phyloP scores from a whole-genome alignment of 2,797 vertebrate species.

The Phylloscopus collybita region DNA sequence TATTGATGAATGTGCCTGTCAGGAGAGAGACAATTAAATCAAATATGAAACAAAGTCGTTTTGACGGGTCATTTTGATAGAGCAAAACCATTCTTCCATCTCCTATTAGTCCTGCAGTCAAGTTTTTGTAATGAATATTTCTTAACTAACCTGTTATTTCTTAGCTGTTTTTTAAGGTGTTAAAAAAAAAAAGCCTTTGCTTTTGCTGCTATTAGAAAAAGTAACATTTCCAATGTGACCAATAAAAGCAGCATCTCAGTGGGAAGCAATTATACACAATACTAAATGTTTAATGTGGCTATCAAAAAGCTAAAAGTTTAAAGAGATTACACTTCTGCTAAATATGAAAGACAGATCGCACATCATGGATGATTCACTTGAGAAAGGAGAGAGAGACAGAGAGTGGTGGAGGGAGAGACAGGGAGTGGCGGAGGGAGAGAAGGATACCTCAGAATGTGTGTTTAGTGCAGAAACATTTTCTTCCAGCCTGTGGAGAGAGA shows the following conservation, averaged over 20 bases:
- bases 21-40: constrained; percentile 99
- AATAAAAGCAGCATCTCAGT: constrained; percentile 50
- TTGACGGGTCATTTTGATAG: constrained; percentile 95
- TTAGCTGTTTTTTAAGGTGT: constrained; percentile 65
- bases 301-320: constrained; percentile 48
- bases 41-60: constrained; percentile 99
- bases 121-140: constrained; percentile 84
- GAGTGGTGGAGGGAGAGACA: neutral
- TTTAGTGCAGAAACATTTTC: constrained; percentile 17
- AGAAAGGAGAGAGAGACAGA: neutral
- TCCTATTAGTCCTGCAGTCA: constrained; percentile 89
- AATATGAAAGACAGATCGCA: constrained; percentile 49
- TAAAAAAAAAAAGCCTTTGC: neutral
- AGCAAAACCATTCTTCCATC: constrained; percentile 92
- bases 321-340: constrained; percentile 61
- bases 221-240: constrained; percentile 30
- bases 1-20: constrained; percentile 99
- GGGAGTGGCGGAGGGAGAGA: neutral
- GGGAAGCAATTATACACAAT: constrained; percentile 51
- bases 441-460: constrained; percentile 17
- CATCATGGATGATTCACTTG: constrained; percentile 17
- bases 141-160: constrained; percentile 79
- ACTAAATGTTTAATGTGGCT: constrained; percentile 54
- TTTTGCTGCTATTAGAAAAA: constrained; percentile 47
- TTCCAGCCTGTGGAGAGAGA: constrained; percentile 35